Evolutionary conservation across 2,888 invertebrate species (phyloP), one percentile per base, ranked within the genome.

Genomic region (Acrocyrtus sp.): DNA sequence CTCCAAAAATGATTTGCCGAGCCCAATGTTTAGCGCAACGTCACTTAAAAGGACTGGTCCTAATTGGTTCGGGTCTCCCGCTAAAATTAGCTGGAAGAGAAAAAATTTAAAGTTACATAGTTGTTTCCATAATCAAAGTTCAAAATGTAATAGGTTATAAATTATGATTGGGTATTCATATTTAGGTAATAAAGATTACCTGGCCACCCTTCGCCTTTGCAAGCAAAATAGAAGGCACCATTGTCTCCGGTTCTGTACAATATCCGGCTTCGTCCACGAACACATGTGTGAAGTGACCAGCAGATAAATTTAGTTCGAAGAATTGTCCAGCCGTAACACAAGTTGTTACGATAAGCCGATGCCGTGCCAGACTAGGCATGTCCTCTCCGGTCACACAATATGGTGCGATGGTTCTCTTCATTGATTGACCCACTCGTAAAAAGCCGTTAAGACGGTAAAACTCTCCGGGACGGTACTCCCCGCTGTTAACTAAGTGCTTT

Each of bases 221-320:
- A 6, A 83, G 81, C n/a, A 85, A 78, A 22, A 89, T 88, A 53
- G 94, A 84, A 0, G 96, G 91, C 78, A 95, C 89, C 88, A 96
- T 88, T 60, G 92, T 88, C 85, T 96, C 96, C 0, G 97, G 93
- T 84, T 98, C 98, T 0, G 91, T 92, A 6, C 93, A 92, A 70
- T 87, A 86, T 0, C 96, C 96, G 3, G 96, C 94, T 87, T 98
- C 97, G 83, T 98, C 97, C 15, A 98, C 87, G 69, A 97, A 87
- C 0, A 95, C 88, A 83, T 98, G 97, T 0, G 95, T 92, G 83
- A 96, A 96, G 83, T 96, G 95, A 0, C 91, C 92, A 68, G 87
- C 86, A 24, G 82, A 82, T n/a, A 95, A 88, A 1, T 88, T 89
- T 87, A 92, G 88, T 66, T 87, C 87, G 66, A 89, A 86, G 17